Conservation (phyloP, 64 coral and sea anemone genomes). For the Stichodactyla mertensii region DNA sequence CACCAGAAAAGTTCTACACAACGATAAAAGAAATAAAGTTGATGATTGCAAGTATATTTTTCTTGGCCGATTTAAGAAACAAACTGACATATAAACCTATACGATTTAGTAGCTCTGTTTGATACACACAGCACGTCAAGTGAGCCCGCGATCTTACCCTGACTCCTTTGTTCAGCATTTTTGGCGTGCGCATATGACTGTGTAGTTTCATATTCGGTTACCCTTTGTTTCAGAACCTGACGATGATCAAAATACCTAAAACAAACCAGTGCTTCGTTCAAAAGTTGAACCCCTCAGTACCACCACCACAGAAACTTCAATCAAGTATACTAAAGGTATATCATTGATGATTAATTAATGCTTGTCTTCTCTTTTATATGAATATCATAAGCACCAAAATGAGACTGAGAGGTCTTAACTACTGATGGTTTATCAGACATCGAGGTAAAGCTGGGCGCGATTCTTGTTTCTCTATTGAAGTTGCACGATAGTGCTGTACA, state of each 20-base stretch:
- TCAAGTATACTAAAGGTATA: background rate
- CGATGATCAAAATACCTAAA: slow-evolving; percentile 30
- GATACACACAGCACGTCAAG: too few relatives aligned
- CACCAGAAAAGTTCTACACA: too few relatives aligned
- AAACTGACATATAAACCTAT: too few relatives aligned
- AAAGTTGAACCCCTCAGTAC: background rate
- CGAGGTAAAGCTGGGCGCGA: background rate
- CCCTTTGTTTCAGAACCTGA: slow-evolving; percentile 15
- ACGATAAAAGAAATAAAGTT: too few relatives aligned
- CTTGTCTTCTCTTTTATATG: too few relatives aligned
- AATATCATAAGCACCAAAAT: too few relatives aligned
- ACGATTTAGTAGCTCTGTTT: too few relatives aligned
- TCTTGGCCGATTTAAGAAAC: too few relatives aligned
- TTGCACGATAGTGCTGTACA: background rate
- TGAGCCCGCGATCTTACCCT: background rate
- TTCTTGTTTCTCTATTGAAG: background rate
- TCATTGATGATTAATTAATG: too few relatives aligned
- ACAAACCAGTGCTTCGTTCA: slow-evolving; percentile 23
- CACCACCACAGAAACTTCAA: slow-evolving; percentile 3
- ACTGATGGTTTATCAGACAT: too few relatives aligned
- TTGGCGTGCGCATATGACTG: background rate
- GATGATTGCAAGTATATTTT: too few relatives aligned
- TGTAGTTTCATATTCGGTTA: background rate
- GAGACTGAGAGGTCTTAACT: too few relatives aligned
- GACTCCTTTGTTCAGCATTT: background rate